Base-by-base conservation (phyloP, 2,888 invertebrate genomes). In the Diplolepis rosae region DNA sequence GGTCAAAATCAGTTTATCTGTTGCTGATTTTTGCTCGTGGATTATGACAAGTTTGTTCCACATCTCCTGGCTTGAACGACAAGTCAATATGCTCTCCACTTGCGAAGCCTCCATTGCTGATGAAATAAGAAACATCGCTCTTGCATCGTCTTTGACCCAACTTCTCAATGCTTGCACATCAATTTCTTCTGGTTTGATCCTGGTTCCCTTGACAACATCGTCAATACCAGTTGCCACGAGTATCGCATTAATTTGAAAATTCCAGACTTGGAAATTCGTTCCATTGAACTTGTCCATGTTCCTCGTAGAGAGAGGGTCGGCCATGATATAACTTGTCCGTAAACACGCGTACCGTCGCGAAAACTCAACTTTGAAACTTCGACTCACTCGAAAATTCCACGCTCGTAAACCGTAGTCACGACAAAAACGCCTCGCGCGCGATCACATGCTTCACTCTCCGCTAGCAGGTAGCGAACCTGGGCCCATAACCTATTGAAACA, bases 111-210 rank as follows among this genome's bases (percentile, higher is more conserved):
- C 77, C 52, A 80, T 54, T 35, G 73, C 28, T 2, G 77, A 74
- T 13, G 78, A 76, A 9, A 79, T 79, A 1, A 76, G 3, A 28
- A 51, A 75, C 70, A 69, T 77, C 2, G 75, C 78, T 22, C 73
- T 77, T 9, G 77, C 76, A 30, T 76, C 72, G 45, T 77, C 76
- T 22, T 72, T 73, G 7, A 65, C 67, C 79, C 78, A 80, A 22
- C 7, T 15, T n/a, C 69, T 75, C 11, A 56, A 32, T 13, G 30
- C 67, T 9, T 18, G 27, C 18, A 7, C 65, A 2, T 65, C 68
- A 11, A 11, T 32, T 15, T 51, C 68, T 18, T 48, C 65, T 9
- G 68, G 35, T 22, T 9, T 68, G 0, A 54, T 51, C 27, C 71
- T 30, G 13, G 56, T 56, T 24, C 75, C 73, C 5, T 56, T 39